phyloP scores from a whole-genome alignment of 2,888 invertebrate genomes.

The Idaea aversata region DNA sequence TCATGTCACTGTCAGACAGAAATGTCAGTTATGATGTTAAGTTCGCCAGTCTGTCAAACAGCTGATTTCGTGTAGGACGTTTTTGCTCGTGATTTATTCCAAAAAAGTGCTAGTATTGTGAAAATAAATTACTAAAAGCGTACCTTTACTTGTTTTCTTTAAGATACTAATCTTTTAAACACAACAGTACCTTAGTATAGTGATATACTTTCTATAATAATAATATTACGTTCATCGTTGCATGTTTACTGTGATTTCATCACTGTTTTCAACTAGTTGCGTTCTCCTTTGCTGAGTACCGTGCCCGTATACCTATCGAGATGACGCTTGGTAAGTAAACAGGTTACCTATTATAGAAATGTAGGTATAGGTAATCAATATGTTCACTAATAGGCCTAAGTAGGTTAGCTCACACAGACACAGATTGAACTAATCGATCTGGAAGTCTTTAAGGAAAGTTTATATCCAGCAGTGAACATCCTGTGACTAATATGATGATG shows the following conservation, averaged over 20 bases:
- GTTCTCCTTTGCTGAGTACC: not conserved
- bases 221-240: not conserved
- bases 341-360: not conserved
- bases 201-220: not conserved
- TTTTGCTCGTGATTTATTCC: not conserved
- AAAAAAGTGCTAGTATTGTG: not conserved
- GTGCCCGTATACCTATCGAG: not conserved
- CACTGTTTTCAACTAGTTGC: not conserved
- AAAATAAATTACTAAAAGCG: not conserved
- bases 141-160: not conserved
- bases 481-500: no score
- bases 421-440: no score
- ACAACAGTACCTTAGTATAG: not conserved
- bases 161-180: not conserved
- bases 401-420: not conserved
- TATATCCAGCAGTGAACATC: no score
- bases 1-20: not conserved
- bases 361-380: not conserved
- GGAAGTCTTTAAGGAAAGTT: no score
- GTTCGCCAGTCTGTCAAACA: not conserved
- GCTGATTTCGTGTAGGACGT: not conserved
- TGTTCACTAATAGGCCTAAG: not conserved
- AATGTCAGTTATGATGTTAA: not conserved
- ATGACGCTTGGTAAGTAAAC: not conserved
- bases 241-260: not conserved